Conservation (phyloP, 2,888 invertebrate genomes). For the Cactoblastis cactorum region DNA sequence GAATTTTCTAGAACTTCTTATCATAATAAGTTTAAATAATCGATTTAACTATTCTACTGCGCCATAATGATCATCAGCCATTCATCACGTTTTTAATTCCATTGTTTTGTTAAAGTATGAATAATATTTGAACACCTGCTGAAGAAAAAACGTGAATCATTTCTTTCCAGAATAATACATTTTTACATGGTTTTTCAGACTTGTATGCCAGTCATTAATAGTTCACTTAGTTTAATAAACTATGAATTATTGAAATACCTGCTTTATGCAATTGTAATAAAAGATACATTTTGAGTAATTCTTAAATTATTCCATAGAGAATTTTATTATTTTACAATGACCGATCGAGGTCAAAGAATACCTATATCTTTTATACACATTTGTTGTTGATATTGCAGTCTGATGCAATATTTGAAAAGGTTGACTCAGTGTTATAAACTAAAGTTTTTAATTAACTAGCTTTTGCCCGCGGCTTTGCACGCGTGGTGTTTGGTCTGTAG, state of each 20-base stretch:
- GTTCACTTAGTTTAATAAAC: background rate
- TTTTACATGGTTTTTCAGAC: constrained; percentile 1
- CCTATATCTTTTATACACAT: background rate
- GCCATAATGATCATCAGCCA: background rate
- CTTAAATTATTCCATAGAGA: background rate
- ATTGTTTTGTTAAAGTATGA: constrained; percentile 15
- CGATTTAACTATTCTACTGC: background rate
- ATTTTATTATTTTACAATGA: background rate
- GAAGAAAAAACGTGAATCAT: constrained; percentile 17
- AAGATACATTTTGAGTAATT: background rate
- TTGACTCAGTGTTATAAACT: background rate
- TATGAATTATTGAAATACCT: background rate
- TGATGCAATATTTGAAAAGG: background rate
- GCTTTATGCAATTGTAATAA: background rate
- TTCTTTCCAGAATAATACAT: constrained; percentile 11
- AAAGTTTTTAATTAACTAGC: too few relatives aligned
- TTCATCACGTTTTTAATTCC: background rate
- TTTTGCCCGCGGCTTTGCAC: too few relatives aligned
- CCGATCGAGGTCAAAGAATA: background rate
- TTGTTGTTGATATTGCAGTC: background rate
- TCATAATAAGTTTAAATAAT: background rate
- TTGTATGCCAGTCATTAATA: constrained; percentile 6
- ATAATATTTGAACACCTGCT: constrained; percentile 23
- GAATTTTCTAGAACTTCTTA: background rate
- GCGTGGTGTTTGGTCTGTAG: too few relatives aligned